These are phyloP conservation scores for Characodon lateralis DNA, from an alignment of 2,797 vertebrate genomes.

Conservation along the genomic window DNA sequence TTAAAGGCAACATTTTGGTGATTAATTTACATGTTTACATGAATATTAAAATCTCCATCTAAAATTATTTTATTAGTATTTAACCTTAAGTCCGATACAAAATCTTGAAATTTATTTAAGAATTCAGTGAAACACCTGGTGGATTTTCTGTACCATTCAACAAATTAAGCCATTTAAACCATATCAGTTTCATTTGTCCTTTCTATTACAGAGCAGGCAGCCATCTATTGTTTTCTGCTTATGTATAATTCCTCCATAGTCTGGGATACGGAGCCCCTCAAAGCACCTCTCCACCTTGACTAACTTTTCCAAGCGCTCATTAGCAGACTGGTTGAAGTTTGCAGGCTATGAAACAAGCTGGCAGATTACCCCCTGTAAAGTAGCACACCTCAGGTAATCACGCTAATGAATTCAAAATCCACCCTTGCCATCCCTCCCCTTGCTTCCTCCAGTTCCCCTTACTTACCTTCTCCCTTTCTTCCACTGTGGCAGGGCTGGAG, in stretches of 20 bases:
- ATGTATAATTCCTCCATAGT: constrained; percentile 61
- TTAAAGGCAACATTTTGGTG: no score
- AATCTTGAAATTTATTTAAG: neutral
- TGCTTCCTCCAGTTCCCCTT: constrained; percentile 43
- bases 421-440: constrained; percentile 27
- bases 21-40: neutral
- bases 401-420: constrained; percentile 74
- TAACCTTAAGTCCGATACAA: no score
- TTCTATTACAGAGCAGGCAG: constrained; percentile 27
- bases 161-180: constrained; percentile 10
- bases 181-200: constrained; percentile 32
- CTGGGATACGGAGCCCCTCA: constrained; percentile 61
- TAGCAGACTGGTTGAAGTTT: constrained; percentile 74
- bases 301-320: constrained; percentile 76
- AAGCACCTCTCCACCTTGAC: constrained; percentile 78
- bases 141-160: constrained; percentile 12
- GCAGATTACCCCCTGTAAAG: constrained; percentile 78
- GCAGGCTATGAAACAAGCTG: constrained; percentile 63
- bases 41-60: neutral
- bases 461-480: constrained; percentile 59
- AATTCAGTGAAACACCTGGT: neutral
- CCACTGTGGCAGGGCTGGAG: constrained; percentile 63
- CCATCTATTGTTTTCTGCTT: constrained; percentile 62
- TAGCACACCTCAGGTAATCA: constrained; percentile 80
- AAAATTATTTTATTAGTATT: neutral